phyloP scores from a whole-genome alignment of 2,888 invertebrate species.

The Anthoptus insignis region DNA sequence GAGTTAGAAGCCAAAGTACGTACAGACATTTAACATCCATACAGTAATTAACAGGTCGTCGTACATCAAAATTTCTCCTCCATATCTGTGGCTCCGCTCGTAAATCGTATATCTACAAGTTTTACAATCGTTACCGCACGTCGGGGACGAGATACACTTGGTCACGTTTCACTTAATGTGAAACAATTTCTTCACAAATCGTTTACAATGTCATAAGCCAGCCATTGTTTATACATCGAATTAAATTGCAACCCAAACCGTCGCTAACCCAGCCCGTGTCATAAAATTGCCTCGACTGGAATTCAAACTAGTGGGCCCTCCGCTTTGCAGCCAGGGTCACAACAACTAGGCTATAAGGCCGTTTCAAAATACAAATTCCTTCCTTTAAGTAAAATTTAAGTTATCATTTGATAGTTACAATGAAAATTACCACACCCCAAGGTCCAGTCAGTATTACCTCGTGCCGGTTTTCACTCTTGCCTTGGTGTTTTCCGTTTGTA shows the following conservation, averaged over 20 bases:
- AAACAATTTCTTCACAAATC: conserved; percentile 54
- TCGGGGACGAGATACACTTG: conserved; percentile 25
- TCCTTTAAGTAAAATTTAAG: background rate
- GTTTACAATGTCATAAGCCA: conserved; percentile 29
- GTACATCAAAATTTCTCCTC: background rate
- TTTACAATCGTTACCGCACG: too few relatives aligned
- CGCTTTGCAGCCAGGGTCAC: too few relatives aligned
- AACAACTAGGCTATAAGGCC: too few relatives aligned
- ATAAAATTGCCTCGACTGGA: too few relatives aligned
- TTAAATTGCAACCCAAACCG: too few relatives aligned
- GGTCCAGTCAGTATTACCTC: conserved; percentile 6
- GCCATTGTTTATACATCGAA: conserved; percentile 16
- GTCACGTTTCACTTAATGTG: conserved; percentile 59
- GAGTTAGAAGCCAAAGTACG: too few relatives aligned
- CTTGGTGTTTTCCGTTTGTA: conserved; percentile 11
- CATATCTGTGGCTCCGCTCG: background rate
- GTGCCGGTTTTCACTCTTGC: conserved; percentile 19
- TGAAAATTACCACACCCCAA: background rate
- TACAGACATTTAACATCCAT: background rate
- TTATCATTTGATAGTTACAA: background rate
- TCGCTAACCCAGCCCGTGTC: too few relatives aligned
- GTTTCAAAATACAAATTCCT: too few relatives aligned
- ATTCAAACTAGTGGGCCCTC: too few relatives aligned
- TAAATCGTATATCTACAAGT: background rate
- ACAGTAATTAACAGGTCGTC: background rate